Base-by-base conservation (phyloP, 2,888 invertebrate species). In the Euclidia mi region DNA sequence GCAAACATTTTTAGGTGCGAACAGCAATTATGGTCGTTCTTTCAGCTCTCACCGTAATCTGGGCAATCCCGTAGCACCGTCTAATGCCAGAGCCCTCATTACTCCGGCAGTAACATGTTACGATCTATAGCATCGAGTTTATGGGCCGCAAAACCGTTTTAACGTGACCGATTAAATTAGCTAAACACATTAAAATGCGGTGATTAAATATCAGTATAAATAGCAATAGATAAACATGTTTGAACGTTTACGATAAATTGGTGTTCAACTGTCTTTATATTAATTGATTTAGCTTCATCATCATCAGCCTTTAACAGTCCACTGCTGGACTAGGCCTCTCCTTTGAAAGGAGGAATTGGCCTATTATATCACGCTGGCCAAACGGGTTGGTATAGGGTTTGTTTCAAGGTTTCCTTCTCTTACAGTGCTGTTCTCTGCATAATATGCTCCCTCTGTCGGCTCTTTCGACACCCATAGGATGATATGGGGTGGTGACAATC, bases 81-180 rank as follows among this genome's bases (percentile, higher is more conserved):
- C 38, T 52, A 70, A 67, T 48, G 51, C 56, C 48, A 59, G 14
- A 38, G 34, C 35, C 18, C 61, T 58, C 59, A 72, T 67, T 66
- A 64, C 35, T 10, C 17, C 7, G 35, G 25, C 56, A 38, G 44
- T 64, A 64, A 68, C 43, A 28, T 11, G 51, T 71, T 62, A 71
- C 73, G 68, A 64, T 50, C 71, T 61, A 70, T 60, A 34, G 50
- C 42, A 35, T 14, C 34, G 46, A 29, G 14, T 58, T 71, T 57
- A 69, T 60, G 40, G 58, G 45, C 74, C 71, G 62, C 74, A 71
- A 69, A 74, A 61, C 59, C 42, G 57, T 64, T 64, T 68, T 58
- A 55, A 52, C 60, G 29, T 66, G 60, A 61, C 57, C 68, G 47
- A 69, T 69, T 62, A 66, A 74, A 71, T 74, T 71, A 74, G 62